These are phyloP conservation scores for Eufriesea mexicana DNA, from an alignment of 1,140 invertebrate genomes.

Conservation along the genomic window DNA sequence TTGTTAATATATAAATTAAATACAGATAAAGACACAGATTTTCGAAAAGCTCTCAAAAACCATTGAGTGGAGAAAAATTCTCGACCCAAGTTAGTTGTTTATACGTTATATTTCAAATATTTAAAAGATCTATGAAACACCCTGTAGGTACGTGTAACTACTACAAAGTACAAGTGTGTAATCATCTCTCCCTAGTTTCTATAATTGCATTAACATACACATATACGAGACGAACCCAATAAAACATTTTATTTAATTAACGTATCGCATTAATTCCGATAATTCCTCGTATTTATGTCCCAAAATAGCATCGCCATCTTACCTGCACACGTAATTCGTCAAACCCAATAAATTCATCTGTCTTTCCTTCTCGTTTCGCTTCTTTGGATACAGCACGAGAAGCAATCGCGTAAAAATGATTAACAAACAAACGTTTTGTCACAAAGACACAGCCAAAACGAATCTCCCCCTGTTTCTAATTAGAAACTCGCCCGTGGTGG, in stretches of 20 bases:
- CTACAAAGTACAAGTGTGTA: neutral
- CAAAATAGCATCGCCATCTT: neutral
- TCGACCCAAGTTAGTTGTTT: too few relatives aligned
- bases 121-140: neutral
- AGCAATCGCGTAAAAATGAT: slow-evolving; percentile 6
- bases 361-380: neutral
- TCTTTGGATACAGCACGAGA: neutral
- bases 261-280: too few relatives aligned
- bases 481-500: neutral
- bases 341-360: neutral
- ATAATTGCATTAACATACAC: neutral
- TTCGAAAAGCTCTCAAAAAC: too few relatives aligned
- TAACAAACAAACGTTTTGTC: slow-evolving; percentile 4
- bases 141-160: neutral
- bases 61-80: too few relatives aligned
- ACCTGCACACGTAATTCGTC: neutral
- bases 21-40: too few relatives aligned
- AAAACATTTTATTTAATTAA: too few relatives aligned
- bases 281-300: too few relatives aligned
- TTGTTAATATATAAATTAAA: too few relatives aligned
- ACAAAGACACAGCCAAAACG: neutral
- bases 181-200: neutral
- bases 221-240: neutral
- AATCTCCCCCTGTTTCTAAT: slow-evolving; percentile 18
- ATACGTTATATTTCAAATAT: too few relatives aligned